These are phyloP conservation scores for Lacerta viridis DNA, from an alignment of 2,797 vertebrate species.

Conservation along the genomic window DNA sequence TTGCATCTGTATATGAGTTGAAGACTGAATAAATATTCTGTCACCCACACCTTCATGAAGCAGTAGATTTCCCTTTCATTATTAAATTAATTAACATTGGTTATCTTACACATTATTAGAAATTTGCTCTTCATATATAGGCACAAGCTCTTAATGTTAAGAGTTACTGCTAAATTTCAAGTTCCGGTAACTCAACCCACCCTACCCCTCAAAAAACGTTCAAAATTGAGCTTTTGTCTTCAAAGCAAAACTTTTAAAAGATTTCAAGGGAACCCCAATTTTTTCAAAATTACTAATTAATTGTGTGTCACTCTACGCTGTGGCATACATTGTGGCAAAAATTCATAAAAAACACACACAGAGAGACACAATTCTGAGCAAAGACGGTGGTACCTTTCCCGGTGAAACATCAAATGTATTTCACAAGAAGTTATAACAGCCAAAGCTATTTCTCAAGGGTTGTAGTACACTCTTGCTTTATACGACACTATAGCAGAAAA, in stretches of 20 bases:
- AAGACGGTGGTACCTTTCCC: background rate
- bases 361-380: too few relatives aligned
- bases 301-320: background rate
- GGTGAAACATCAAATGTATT: background rate
- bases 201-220: background rate
- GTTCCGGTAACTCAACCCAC: too few relatives aligned
- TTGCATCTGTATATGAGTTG: background rate
- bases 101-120: background rate
- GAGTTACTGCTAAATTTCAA: background rate
- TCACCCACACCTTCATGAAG: background rate
- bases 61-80: background rate
- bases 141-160: background rate
- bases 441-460: background rate
- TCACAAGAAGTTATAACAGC: background rate
- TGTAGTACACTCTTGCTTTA: background rate
- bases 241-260: background rate
- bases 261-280: background rate
- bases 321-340: too few relatives aligned
- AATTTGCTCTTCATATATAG: too few relatives aligned
- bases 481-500: background rate
- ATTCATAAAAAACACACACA: too few relatives aligned
- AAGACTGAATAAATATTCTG: background rate
- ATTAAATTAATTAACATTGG: background rate
- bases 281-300: background rate
- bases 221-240: background rate